phyloP scores from a whole-genome alignment of 2,797 vertebrate species.

The Mus spretus region DNA sequence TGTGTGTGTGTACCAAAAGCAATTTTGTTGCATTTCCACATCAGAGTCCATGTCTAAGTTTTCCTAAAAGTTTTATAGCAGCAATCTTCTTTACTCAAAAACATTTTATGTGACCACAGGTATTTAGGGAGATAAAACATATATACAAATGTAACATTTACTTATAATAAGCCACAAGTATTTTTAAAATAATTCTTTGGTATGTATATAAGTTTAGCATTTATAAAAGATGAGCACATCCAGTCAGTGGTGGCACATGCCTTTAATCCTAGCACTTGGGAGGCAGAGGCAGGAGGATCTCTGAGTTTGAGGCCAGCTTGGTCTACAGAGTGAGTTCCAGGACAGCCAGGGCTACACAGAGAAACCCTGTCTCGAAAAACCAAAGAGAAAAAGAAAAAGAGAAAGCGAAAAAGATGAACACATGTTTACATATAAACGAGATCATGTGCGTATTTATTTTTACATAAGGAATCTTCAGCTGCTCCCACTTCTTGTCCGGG shows the following conservation, averaged over 20 bases:
- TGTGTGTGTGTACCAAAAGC: background rate
- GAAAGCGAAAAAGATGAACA: background rate
- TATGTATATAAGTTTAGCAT: background rate
- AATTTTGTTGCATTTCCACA: background rate
- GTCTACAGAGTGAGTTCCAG: too few relatives aligned
- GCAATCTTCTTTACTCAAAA: background rate
- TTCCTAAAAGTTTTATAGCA: background rate
- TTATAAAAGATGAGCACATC: background rate
- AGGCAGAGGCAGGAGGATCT: too few relatives aligned
- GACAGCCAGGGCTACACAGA: too few relatives aligned
- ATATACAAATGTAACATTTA: background rate
- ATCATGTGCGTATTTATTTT: background rate
- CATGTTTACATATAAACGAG: background rate
- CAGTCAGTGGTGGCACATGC: too few relatives aligned
- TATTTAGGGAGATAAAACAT: background rate
- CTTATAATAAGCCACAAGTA: background rate
- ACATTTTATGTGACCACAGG: background rate
- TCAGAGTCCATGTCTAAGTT: background rate
- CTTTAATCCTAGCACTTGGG: too few relatives aligned
- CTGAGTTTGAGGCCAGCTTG: too few relatives aligned
- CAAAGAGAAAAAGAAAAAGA: too few relatives aligned
- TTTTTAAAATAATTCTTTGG: background rate
- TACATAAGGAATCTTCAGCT: background rate
- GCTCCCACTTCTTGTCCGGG: background rate
- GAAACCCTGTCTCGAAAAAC: too few relatives aligned